Base-by-base conservation (phyloP, 2,888 invertebrate species). In the Aleiodes testaceus region DNA sequence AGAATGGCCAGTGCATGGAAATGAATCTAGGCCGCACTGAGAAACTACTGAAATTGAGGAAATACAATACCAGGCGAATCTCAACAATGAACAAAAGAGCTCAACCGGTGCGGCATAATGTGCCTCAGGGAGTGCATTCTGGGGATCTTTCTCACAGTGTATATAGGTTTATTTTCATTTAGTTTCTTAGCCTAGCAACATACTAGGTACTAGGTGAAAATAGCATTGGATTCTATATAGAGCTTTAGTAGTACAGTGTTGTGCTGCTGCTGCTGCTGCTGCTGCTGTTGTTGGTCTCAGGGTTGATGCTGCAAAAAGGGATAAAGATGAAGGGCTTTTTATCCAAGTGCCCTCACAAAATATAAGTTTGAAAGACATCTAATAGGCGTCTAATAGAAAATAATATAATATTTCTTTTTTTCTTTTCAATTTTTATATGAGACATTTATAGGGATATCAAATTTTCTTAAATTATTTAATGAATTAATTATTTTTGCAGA, bases 401-500 rank as follows among this genome's bases (percentile, higher is more conserved):
- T 9, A 2, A 36, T 9, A 7, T 1, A 5, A 36, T n/a, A n/a
- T n/a, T n/a, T n/a, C n/a, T n/a, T n/a, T n/a, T n/a, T n/a, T n/a
- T n/a, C n/a, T n/a, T n/a, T n/a, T n/a, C n/a, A n/a, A n/a, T n/a
- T n/a, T n/a, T n/a, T n/a, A n/a, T n/a, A n/a, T n/a, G n/a, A 26
- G 26, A 26, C 5, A 26, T 26, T 26, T 26, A 26, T 5, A 26
- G 5, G 3, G 26, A 26, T 3, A 26, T 26, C 5, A 26, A 5
- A 26, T 26, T 26, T 3, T 4, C 5, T 26, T 26, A 4, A 26
- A 26, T 26, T 26, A 5, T 26, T 26, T 26, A 5, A 26, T 49
- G 4, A 12, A 30, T 61, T 65, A 36, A 42, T 72, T 70, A 2
- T 72, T n/a, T 75, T 79, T 91, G 3, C 92, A 97, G 97, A 95